phyloP scores from a whole-genome alignment of 2,797 vertebrate genomes.

The Chaetodon trifasciatus region DNA sequence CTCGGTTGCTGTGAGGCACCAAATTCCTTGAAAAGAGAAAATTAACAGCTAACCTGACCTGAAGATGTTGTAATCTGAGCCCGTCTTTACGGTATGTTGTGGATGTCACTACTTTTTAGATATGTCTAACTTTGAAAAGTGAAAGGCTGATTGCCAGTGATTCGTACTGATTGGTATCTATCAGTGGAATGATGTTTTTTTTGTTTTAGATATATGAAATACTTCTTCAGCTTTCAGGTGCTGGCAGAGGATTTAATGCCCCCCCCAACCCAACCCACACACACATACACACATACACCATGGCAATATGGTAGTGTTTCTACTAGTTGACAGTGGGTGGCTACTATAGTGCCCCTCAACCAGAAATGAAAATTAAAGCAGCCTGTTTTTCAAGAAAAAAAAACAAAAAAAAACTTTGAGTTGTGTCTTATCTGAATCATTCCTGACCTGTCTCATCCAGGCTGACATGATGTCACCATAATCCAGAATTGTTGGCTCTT shows the following conservation, averaged over 20 bases:
- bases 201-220: conserved; percentile 50
- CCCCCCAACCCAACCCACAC: too few relatives aligned
- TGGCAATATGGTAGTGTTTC: conserved; percentile 5
- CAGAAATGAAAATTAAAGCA: conserved; percentile 71
- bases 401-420: too few relatives aligned
- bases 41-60: not conserved
- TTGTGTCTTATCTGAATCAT: not conserved
- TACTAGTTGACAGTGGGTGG: conserved; percentile 27
- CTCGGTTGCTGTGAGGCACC: not conserved
- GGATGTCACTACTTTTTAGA: conserved; percentile 8
- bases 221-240: conserved; percentile 36
- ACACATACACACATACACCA: not conserved
- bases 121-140: conserved; percentile 8
- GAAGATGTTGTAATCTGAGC: conserved; percentile 22
- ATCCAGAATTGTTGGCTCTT: too few relatives aligned
- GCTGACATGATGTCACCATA: not conserved
- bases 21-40: not conserved
- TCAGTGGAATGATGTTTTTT: conserved; percentile 16
- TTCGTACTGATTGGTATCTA: conserved; percentile 11
- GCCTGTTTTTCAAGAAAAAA: conserved; percentile 69
- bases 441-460: not conserved
- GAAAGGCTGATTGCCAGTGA: conserved; percentile 17
- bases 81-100: not conserved
- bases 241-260: conserved; percentile 27
- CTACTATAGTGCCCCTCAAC: conserved; percentile 70